Conservation (phyloP, 2,113 vertebrate genomes). For the Bungarus multicinctus region DNA sequence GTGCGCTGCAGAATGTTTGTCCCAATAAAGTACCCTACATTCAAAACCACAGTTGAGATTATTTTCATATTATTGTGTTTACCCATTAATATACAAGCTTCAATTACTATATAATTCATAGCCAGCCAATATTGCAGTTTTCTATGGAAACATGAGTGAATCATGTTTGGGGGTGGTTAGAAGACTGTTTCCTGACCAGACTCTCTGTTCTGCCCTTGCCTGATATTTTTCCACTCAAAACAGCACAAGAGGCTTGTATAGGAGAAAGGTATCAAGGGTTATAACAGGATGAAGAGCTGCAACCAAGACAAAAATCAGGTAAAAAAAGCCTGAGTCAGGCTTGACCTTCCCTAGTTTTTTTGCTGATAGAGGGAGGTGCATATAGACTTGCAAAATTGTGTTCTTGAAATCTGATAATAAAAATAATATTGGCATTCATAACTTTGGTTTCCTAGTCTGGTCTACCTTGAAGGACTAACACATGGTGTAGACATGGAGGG, state of each 20-base stretch:
- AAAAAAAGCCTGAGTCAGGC: not conserved
- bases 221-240: not conserved
- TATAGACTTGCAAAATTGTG: not conserved
- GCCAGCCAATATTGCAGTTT: not conserved
- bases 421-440: not conserved
- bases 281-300: not conserved
- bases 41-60: not conserved
- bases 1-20: not conserved
- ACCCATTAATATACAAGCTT: not conserved
- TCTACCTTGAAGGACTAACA: not conserved
- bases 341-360: not conserved
- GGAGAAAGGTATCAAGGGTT: not conserved
- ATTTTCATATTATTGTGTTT: not conserved
- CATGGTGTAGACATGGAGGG: not conserved
- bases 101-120: not conserved
- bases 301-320: not conserved
- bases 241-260: not conserved
- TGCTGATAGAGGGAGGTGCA: not conserved
- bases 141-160: not conserved
- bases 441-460: not conserved
- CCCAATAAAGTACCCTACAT: too few species aligned
- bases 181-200: too few species aligned
- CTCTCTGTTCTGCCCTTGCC: not conserved
- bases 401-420: not conserved
- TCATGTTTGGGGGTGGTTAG: not conserved